Conservation (phyloP, 2,888 invertebrate genomes). For the Hypomecis punctinalis region DNA sequence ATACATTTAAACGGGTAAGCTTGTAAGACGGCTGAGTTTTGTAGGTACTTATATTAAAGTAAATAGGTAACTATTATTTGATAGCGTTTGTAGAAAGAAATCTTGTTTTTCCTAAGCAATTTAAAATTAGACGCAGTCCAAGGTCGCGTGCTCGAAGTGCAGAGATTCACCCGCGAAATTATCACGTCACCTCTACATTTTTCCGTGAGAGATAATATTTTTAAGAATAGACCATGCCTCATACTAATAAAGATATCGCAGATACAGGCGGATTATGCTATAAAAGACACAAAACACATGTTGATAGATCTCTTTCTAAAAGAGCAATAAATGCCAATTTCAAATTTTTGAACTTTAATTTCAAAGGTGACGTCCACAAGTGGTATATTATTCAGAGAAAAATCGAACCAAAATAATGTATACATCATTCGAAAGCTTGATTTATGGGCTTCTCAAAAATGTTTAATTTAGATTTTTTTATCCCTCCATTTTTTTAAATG, state of each 20-base stretch:
- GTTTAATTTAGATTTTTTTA: too few relatives aligned
- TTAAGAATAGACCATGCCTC: conserved; percentile 4
- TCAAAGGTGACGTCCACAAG: too few relatives aligned
- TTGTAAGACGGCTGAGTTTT: neutral
- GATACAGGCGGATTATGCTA: too few relatives aligned
- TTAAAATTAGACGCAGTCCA: conserved; percentile 26
- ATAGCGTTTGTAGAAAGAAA: neutral
- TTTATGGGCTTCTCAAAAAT: too few relatives aligned
- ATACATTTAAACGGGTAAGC: neutral
- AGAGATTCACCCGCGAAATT: conserved; percentile 21
- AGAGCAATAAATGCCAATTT: too few relatives aligned
- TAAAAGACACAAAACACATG: too few relatives aligned
- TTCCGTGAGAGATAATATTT: conserved; percentile 14
- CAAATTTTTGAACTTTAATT: too few relatives aligned
- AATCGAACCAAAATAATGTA: too few relatives aligned
- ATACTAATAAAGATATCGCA: neutral
- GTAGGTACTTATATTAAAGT: neutral
- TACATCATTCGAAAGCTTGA: too few relatives aligned
- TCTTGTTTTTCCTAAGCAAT: conserved; percentile 10
- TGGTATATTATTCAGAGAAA: too few relatives aligned
- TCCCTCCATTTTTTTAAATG: too few relatives aligned
- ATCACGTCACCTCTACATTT: conserved; percentile 31
- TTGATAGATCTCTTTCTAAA: too few relatives aligned
- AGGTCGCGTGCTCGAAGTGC: conserved; percentile 26
- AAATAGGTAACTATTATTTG: neutral